Evolutionary conservation across 2,888 invertebrate species (phyloP), one percentile per base, ranked within the genome.

Genomic region (Loripinus fragilis): DNA sequence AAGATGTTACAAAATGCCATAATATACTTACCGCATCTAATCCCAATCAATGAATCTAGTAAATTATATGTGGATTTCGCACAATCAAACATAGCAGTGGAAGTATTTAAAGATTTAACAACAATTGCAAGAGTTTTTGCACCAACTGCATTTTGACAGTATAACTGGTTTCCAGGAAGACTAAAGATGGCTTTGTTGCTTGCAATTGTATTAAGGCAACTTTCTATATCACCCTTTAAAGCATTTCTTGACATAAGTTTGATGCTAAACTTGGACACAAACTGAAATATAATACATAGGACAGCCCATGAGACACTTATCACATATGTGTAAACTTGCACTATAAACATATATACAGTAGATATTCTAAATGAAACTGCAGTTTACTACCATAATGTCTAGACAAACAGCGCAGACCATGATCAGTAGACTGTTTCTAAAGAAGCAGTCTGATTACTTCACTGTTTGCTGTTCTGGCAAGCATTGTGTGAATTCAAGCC

Each of bases 271-370:
- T 33, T 20, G 1, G 60, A 30, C 33, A 20, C 15, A 33, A 60
- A 60, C 60, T 60, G 60, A 60, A 60, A 60, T 45, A 45, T 20
- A n/a, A n/a, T n/a, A n/a, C n/a, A n/a, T n/a, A n/a, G n/a, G n/a
- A n/a, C n/a, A n/a, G n/a, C n/a, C n/a, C n/a, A n/a, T n/a, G n/a
- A n/a, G n/a, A n/a, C n/a, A n/a, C n/a, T n/a, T n/a, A n/a, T n/a
- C n/a, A n/a, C n/a, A n/a, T n/a, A n/a, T n/a, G n/a, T n/a, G n/a
- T n/a, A n/a, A n/a, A n/a, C n/a, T n/a, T n/a, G n/a, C n/a, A n/a
- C n/a, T n/a, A n/a, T n/a, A n/a, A n/a, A n/a, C n/a, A n/a, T n/a
- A n/a, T n/a, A n/a, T n/a, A n/a, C n/a, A n/a, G n/a, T n/a, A n/a
- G n/a, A n/a, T n/a, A n/a, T n/a, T n/a, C n/a, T n/a, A n/a, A n/a